These are phyloP conservation scores for Salticus scenicus DNA, from an alignment of 2,888 invertebrate species.

Conservation along the genomic window DNA sequence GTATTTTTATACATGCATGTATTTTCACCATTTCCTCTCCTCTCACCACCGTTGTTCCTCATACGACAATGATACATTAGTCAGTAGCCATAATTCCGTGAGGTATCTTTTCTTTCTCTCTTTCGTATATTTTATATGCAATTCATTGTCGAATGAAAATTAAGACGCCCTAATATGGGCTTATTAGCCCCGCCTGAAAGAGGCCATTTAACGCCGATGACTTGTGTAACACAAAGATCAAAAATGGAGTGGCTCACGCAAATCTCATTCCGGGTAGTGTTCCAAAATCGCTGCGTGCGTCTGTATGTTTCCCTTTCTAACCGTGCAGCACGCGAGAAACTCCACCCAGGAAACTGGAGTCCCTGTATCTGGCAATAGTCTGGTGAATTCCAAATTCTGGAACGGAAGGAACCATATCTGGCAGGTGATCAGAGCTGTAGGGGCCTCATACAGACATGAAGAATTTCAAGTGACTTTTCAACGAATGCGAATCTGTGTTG, in stretches of 20 bases:
- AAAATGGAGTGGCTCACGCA: slow-evolving; percentile 51
- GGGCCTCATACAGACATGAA: not conserved
- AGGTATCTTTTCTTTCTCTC: not conserved
- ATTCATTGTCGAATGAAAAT: slow-evolving; percentile 29
- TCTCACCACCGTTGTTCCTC: too few species aligned
- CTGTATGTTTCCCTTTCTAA: slow-evolving; percentile 30
- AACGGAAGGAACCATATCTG: slow-evolving; percentile 19
- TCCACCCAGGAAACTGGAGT: slow-evolving; percentile 50
- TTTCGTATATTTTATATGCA: slow-evolving; percentile 3
- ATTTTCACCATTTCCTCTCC: not conserved
- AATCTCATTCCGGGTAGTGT: slow-evolving; percentile 13
- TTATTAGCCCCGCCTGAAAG: slow-evolving; percentile 42
- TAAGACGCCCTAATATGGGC: slow-evolving; percentile 43
- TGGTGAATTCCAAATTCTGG: not conserved
- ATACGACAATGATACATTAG: not conserved
- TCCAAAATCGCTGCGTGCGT: slow-evolving; percentile 25
- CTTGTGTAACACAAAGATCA: slow-evolving; percentile 36
- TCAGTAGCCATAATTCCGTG: not conserved
- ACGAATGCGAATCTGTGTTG: slow-evolving; percentile 33
- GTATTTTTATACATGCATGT: not conserved
- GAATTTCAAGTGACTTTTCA: slow-evolving; percentile 24
- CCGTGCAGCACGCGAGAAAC: slow-evolving; percentile 43
- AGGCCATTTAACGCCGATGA: slow-evolving; percentile 43
- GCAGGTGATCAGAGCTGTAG: slow-evolving; percentile 20
- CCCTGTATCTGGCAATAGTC: not conserved